Evolutionary conservation across 2,113 vertebrate species (phyloP).

Genomic region (Tretioscincus oriximinensis): DNA sequence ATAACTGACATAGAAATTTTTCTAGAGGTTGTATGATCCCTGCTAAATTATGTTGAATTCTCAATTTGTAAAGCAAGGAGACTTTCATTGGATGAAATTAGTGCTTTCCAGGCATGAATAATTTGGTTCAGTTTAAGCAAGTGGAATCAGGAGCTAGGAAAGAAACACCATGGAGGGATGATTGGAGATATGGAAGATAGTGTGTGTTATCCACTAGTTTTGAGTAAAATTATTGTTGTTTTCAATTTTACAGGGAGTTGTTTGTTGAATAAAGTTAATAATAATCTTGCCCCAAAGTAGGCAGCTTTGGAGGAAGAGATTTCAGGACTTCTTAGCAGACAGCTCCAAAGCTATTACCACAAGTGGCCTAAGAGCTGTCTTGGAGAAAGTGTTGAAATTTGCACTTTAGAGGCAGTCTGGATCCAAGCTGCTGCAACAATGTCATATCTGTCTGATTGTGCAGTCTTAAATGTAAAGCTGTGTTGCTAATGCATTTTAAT

Average conservation of each 20-base stretch:
- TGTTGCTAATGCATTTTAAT: too few species aligned
- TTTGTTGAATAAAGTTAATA: too few species aligned
- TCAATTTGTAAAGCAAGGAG: neutral
- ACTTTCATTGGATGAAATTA: neutral
- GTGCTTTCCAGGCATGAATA: neutral
- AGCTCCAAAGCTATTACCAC: too few species aligned
- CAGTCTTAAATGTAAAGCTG: too few species aligned
- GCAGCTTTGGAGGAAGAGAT: too few species aligned
- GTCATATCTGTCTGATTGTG: too few species aligned
- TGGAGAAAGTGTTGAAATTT: too few species aligned
- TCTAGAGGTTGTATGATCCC: neutral
- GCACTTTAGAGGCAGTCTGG: too few species aligned
- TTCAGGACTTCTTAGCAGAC: too few species aligned
- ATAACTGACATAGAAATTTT: neutral
- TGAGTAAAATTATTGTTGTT: neutral
- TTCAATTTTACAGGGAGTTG: neutral
- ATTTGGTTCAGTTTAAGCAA: conserved; percentile 7
- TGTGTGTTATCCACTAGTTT: neutral
- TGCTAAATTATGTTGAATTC: neutral
- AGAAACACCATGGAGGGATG: neutral
- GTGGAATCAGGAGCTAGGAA: neutral
- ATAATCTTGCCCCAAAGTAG: too few species aligned
- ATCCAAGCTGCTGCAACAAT: too few species aligned
- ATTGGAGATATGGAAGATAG: neutral
- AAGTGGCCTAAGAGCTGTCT: too few species aligned